Percentiles rank a stretch among this genome's conserved stretches.
Conservation (phyloP, 2,113 vertebrate species). For the Eclectus roratus region DNA sequence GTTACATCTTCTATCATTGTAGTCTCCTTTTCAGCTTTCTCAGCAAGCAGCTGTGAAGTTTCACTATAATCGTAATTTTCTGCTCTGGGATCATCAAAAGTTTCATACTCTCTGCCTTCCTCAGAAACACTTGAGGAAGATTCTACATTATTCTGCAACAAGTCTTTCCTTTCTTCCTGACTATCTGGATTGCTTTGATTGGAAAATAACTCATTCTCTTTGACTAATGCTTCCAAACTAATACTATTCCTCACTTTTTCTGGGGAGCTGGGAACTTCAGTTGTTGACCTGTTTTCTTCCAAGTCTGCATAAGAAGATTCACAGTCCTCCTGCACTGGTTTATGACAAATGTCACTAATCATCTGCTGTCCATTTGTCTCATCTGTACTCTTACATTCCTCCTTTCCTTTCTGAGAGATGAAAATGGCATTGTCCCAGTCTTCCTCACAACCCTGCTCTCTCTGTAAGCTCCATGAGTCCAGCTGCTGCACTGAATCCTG, state of each 20-base stretch:
- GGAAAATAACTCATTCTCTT: background rate
- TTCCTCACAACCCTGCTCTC: background rate
- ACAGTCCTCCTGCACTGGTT: slow-evolving; percentile 23
- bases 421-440: slow-evolving; percentile 15
- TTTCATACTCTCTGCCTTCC: background rate
- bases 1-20: background rate
- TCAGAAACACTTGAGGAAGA: slow-evolving; percentile 10
- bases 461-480: slow-evolving; percentile 21
- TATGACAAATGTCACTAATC: slow-evolving; percentile 38
- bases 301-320: background rate
- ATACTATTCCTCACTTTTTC: background rate
- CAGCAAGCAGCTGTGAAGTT: background rate
- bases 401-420: background rate
- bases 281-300: slow-evolving; percentile 3
- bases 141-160: background rate
- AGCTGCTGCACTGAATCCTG: slow-evolving; percentile 45
- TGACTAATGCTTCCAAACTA: background rate
- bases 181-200: background rate
- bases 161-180: background rate
- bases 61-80: background rate
- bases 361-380: slow-evolving; percentile 31
- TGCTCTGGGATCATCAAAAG: background rate
- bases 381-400: background rate
- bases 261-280: background rate
- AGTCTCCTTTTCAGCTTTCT: background rate